Conservation (phyloP, 2,113 vertebrate species). For the Myotis brandtii region DNA sequence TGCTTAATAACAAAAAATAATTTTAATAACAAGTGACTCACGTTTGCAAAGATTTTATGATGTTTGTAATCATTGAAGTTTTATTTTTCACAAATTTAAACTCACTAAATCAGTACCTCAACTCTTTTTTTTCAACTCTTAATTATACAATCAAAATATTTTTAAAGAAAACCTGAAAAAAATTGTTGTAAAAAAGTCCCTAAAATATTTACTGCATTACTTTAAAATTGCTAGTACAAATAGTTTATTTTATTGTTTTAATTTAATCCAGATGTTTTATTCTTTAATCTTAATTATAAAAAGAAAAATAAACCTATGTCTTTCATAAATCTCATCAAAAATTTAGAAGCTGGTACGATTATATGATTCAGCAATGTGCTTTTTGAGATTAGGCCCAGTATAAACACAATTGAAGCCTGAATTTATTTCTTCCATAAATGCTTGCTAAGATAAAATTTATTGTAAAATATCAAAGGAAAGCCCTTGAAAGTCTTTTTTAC, state of each 20-base stretch:
- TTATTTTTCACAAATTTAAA: not conserved
- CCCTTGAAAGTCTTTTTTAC: not conserved
- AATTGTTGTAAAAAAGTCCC: not conserved
- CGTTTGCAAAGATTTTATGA: not conserved
- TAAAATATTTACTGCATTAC: not conserved
- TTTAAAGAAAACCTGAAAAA: not conserved
- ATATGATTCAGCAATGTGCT: not conserved
- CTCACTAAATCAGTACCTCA: not conserved
- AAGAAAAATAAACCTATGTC: not conserved
- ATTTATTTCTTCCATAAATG: slow-evolving; percentile 35
- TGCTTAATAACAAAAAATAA: not conserved
- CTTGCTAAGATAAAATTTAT: not conserved
- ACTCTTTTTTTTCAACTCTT: not conserved
- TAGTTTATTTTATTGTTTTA: not conserved
- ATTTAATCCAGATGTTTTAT: not conserved
- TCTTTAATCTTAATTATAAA: not conserved
- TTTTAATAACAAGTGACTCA: not conserved
- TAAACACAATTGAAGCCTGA: not conserved
- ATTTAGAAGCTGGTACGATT: not conserved
- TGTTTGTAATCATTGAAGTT: not conserved
- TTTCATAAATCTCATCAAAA: not conserved
- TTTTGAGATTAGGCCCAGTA: not conserved
- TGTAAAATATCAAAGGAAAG: slow-evolving; percentile 2
- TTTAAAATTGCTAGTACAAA: not conserved
- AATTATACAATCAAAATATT: not conserved